These are phyloP conservation scores for Felis catus DNA, from an alignment of 2,113 vertebrate genomes.

Conservation along the genomic window F.catus_Fca126_mat1.0 CM031414.1:122695001-122695500, in stretches of 20 bases:
- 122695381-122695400: neutral
- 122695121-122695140: neutral
- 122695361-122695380: neutral
- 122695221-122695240: neutral
- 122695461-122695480: neutral
- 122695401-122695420: neutral
- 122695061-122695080: neutral
- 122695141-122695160: neutral
- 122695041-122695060: neutral
- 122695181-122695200: neutral
- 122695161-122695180: neutral
- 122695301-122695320: neutral
- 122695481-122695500: neutral
- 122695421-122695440: neutral
- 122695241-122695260: neutral
- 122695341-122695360: rapidly evolving
- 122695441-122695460: neutral
- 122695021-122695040: neutral
- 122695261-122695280: neutral
- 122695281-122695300: too few species aligned
- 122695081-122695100: neutral
- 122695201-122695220: neutral
- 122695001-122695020: neutral
- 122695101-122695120: neutral
- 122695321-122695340: neutral